Evolutionary conservation across 2,113 vertebrate genomes (phyloP), one percentile per base, ranked within the genome.

Genomic region (Bos indicus): DNA sequence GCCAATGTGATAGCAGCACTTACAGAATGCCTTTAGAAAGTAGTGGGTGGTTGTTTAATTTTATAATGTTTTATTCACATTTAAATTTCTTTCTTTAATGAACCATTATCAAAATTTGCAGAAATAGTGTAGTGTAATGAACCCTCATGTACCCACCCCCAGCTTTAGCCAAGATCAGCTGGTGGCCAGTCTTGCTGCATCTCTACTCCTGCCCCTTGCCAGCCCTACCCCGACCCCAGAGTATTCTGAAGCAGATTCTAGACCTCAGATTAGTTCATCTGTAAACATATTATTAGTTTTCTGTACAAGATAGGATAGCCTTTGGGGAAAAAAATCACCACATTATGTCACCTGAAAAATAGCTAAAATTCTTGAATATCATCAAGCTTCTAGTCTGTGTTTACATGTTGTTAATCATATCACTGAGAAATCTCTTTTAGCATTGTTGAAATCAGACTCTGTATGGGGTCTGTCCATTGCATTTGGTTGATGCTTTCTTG

Each of bases 151-250:
- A 33, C 60, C 57, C 6, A 64, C 30, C 14, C 60, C 60, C 30
- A 64, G 40, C 6, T 43, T 12, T 14, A 46, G 1, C 74, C 43
- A 28, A 14, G 25, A 17, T 15, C 7, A 5, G 71, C 43, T 78
- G 2, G 43, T 48, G 25, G 43, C 43, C 25, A 9, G 43, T 78
- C 0, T 78, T 28, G 74, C 40, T 48, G 3, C 74, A 9, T 78
- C 74, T 46, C 26, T 48, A 28, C 40, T 0, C 40, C 25, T 28
- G 74, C 74, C 74, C 40, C 3, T 43, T 1, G 43, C 74, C 26
- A 16, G 74, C 43, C 25, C 74, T 0, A 28, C 26, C 7, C 26
- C 0, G 0, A 46, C 6, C 6, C 74, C 12, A 4, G 1, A 15
- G 12, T 46, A 15, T 46, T 46, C 74, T 77, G 40, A 15, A 46